Evolutionary conservation across 2,797 vertebrate species (phyloP).

Genomic region (Helostoma temminkii): DNA sequence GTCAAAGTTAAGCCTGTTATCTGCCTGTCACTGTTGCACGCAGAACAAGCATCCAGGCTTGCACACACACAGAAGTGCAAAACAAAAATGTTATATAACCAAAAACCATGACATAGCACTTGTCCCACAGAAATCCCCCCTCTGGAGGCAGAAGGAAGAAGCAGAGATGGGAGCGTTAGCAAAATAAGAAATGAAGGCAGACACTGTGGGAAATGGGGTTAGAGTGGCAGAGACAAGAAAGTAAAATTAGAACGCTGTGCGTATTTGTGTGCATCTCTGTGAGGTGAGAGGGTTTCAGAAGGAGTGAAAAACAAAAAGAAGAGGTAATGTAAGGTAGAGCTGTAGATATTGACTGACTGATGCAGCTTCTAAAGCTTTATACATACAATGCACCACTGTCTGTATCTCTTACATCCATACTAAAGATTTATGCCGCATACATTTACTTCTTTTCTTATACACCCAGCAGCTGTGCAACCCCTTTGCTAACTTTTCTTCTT

Average conservation of each 20-base stretch:
- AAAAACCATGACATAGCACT: constrained; percentile 66
- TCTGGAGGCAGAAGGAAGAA: constrained; percentile 38
- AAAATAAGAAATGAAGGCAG: constrained; percentile 15
- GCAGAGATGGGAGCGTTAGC: constrained; percentile 15
- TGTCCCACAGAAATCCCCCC: constrained; percentile 60
- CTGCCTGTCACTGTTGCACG: constrained; percentile 45
- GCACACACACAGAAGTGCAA: constrained; percentile 16
- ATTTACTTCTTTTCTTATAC: not conserved
- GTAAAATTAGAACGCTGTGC: constrained; percentile 32
- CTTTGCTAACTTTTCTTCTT: not conserved
- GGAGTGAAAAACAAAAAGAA: constrained; percentile 6
- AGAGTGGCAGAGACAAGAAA: constrained; percentile 1
- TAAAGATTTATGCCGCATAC: not conserved
- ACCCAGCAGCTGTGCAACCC: constrained; percentile 2
- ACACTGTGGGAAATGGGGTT: constrained; percentile 18
- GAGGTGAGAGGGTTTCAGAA: constrained; percentile 20
- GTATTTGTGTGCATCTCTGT: constrained; percentile 41
- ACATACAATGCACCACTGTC: not conserved
- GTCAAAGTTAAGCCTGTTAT: constrained; percentile 70
- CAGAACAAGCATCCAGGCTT: constrained; percentile 25
- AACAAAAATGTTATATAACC: constrained; percentile 62
- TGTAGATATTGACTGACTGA: constrained; percentile 37
- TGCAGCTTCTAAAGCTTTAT: constrained; percentile 15
- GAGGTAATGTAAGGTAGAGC: constrained; percentile 16
- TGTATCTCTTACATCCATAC: not conserved